phyloP scores from a whole-genome alignment of 1,140 invertebrate species.

The Drosophila sproati region DNA sequence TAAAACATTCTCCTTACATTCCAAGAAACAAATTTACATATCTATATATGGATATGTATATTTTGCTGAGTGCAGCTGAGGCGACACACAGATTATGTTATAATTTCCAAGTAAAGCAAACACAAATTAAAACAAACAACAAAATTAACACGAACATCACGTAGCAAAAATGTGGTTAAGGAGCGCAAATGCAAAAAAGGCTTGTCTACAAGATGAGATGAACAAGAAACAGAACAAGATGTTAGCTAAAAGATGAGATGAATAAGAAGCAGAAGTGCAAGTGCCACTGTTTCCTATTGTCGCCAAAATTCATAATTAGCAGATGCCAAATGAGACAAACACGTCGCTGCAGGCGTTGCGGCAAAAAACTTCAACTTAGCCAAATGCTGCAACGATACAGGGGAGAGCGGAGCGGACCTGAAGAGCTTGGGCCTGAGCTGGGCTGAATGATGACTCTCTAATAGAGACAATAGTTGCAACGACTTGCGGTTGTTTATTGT shows the following conservation, averaged over 20 bases:
- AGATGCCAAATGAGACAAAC: slow-evolving; percentile 45
- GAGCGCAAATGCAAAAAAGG: slow-evolving; percentile 30
- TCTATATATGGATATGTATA: not conserved
- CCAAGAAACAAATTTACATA: no score
- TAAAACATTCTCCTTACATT: no score
- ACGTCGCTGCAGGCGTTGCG: slow-evolving; percentile 59
- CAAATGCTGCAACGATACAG: not conserved
- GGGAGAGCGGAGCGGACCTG: no score
- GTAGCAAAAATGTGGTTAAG: slow-evolving; percentile 63
- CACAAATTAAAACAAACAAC: slow-evolving; percentile 74
- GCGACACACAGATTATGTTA: slow-evolving; percentile 76
- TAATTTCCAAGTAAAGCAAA: slow-evolving; percentile 80
- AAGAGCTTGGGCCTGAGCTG: no score
- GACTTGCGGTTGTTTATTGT: slow-evolving; percentile 11
- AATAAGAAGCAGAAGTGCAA: not conserved
- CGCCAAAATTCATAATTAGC: slow-evolving; percentile 78
- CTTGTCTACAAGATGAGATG: slow-evolving; percentile 1
- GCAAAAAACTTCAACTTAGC: slow-evolving; percentile 29
- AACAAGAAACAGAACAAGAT: slow-evolving; percentile 25
- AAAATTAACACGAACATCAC: slow-evolving; percentile 83
- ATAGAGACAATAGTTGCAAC: slow-evolving; percentile 31
- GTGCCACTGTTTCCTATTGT: slow-evolving; percentile 51
- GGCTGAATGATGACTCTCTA: slow-evolving; percentile 18
- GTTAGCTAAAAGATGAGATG: slow-evolving; percentile 15
- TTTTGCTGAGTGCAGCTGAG: not conserved